phyloP scores from a whole-genome alignment of 2,113 vertebrate species.

The Campylomormyrus tamandua region DNA sequence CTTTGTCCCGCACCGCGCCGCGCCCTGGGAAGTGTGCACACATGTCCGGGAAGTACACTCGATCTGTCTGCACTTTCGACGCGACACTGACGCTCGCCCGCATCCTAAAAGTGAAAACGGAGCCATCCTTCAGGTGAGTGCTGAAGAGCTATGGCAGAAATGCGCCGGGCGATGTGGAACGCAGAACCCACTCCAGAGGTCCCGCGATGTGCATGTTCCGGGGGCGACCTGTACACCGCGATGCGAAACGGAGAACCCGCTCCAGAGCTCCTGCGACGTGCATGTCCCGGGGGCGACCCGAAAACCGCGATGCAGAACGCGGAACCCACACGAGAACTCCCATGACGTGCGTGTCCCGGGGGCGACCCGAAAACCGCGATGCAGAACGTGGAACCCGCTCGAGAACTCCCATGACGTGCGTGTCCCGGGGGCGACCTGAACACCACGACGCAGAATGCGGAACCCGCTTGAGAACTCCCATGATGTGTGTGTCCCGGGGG shows the following conservation, averaged over 20 bases:
- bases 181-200: no score
- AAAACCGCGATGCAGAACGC: no score
- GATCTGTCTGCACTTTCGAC: not conserved
- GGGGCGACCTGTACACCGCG: rapidly evolving
- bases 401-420: not conserved
- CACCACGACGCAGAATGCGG: rapidly evolving
- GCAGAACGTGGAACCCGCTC: not conserved
- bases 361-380: no score
- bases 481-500: no score
- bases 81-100: not conserved
- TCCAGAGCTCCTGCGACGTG: not conserved
- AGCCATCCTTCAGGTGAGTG: not conserved
- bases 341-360: no score
- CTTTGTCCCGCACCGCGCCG: not conserved
- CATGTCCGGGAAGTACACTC: not conserved
- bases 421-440: not conserved
- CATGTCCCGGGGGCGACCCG: not conserved
- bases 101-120: not conserved
- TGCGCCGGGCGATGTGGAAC: not conserved
- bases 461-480: no score
- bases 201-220: not conserved
- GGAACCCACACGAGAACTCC: no score
- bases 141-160: not conserved
- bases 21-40: not conserved
- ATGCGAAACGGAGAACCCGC: not conserved